Percentiles rank a stretch among this genome's conserved stretches.
These are phyloP conservation scores for Machaerirhynchus nigripectus DNA, from an alignment of 2,113 vertebrate genomes.

Conservation along the genomic window DNA sequence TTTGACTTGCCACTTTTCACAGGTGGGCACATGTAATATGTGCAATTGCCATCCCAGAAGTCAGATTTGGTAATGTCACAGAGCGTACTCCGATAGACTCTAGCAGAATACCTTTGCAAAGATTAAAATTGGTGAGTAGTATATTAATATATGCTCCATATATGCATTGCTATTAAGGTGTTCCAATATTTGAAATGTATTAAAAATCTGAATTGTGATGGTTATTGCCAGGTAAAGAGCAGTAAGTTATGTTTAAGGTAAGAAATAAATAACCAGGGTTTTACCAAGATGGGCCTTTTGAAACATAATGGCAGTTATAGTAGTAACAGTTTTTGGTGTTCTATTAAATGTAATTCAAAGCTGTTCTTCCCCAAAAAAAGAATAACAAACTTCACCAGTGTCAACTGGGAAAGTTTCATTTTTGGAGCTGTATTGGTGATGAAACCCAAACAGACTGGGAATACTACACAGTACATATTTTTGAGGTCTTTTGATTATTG, in stretches of 20 bases:
- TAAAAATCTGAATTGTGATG: not conserved
- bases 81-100: slow-evolving; percentile 90
- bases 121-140: slow-evolving; percentile 91
- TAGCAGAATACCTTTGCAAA: slow-evolving; percentile 89
- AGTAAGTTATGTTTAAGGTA: not conserved
- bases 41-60: slow-evolving; percentile 92
- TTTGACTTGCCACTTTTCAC: slow-evolving; percentile 62
- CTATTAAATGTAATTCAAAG: not conserved
- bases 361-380: not conserved
- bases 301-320: not conserved
- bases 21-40: slow-evolving; percentile 98
- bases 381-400: not conserved
- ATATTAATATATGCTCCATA: slow-evolving; percentile 12
- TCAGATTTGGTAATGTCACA: slow-evolving; percentile 86
- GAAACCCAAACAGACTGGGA: not conserved
- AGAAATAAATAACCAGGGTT: not conserved
- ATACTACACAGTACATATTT: not conserved
- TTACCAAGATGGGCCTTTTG: not conserved
- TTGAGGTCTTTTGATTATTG: not conserved
- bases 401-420: not conserved
- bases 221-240: not conserved
- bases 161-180: slow-evolving; percentile 14
- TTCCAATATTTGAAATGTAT: slow-evolving; percentile 1
- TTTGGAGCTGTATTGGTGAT: not conserved
- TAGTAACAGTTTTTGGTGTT: not conserved